phyloP scores from a whole-genome alignment of 2,888 invertebrate genomes.

The Unio delphinus region DNA sequence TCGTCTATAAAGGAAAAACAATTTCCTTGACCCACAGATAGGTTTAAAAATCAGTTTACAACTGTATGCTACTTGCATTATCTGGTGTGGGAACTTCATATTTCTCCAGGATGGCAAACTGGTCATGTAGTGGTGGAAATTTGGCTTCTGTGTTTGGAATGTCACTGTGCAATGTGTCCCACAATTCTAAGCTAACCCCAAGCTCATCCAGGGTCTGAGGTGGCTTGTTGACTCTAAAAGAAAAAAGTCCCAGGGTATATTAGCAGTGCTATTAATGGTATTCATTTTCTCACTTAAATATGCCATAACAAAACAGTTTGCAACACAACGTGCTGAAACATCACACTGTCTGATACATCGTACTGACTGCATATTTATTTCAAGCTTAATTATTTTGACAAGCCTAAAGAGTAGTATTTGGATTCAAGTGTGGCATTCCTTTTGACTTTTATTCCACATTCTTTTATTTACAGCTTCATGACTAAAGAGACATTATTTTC shows the following conservation, averaged over 20 bases:
- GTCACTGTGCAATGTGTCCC: constrained; percentile 80
- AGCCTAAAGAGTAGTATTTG: too few relatives aligned
- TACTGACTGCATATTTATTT: too few relatives aligned
- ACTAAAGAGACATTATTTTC: too few relatives aligned
- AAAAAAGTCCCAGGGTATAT: background rate
- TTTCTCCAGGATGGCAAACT: constrained; percentile 78
- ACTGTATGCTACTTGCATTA: constrained; percentile 72
- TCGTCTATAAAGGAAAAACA: too few relatives aligned
- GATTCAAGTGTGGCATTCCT: too few relatives aligned
- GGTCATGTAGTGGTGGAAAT: constrained; percentile 83
- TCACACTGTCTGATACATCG: background rate
- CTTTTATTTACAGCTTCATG: too few relatives aligned
- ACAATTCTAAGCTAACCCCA: constrained; percentile 79
- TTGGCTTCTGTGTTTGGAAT: constrained; percentile 78
- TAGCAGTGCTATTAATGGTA: too few relatives aligned
- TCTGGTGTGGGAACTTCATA: constrained; percentile 82
- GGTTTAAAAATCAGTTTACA: background rate
- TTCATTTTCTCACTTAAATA: background rate
- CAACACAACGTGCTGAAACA: too few relatives aligned
- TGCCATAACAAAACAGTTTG: too few relatives aligned
- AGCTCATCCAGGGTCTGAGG: constrained; percentile 84
- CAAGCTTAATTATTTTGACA: too few relatives aligned
- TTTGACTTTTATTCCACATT: too few relatives aligned
- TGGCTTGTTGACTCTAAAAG: constrained; percentile 76
- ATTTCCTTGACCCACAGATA: background rate